Evolutionary conservation across 1,140 invertebrate species (phyloP), one percentile per base, ranked within the genome.

Genomic region (Brachionus manjavacas): DNA sequence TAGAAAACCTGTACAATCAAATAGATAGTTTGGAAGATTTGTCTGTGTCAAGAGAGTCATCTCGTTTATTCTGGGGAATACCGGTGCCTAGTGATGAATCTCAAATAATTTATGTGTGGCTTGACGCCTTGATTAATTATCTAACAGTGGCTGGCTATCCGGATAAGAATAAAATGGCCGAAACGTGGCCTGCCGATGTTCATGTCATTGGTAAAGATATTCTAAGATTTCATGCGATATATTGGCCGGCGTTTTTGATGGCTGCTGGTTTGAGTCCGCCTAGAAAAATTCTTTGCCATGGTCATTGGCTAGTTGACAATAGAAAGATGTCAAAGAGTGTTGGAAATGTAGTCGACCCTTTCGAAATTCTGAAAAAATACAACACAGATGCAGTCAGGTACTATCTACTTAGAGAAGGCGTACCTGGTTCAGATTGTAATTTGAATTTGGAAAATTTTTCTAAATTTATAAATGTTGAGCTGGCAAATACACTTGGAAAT

Each of bases 191-290:
- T 6, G 93, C 95, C 0, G 91, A 93, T 85, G 90, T 94, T 84
- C 97, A 99, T 87, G 92, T 99, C 83, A 93, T 99, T 76, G 97
- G 97, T 9, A 99, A 99, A 91, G 97, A 99, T 91, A 99, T 99
- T 89, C 90, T 98, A 86, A 93, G 93, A 89, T 99, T 99, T 89
- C 97, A 99, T 91, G 96, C 94, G 25, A 92, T 99, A 85, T 99
- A 96, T 90, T 99, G 97, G 97, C 97, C 97, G n/a, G 95, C 96
- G n/a, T 97, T 99, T 90, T 91, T 99, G 1, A 93, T 99, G 87
- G 97, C 96, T 8, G 93, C 93, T 12, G 93, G 92, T 20, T 89
- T 97, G 83, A 8, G 12, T 4, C 93, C 94, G 3, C 96, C 97
- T 0, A 91, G 90, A 83, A 91, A 91, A 60, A 89, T 99, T 16